Evolutionary conservation across 1,140 invertebrate species (phyloP), one percentile per base, ranked within the genome.

Genomic region (Drosophila baimaii): DNA sequence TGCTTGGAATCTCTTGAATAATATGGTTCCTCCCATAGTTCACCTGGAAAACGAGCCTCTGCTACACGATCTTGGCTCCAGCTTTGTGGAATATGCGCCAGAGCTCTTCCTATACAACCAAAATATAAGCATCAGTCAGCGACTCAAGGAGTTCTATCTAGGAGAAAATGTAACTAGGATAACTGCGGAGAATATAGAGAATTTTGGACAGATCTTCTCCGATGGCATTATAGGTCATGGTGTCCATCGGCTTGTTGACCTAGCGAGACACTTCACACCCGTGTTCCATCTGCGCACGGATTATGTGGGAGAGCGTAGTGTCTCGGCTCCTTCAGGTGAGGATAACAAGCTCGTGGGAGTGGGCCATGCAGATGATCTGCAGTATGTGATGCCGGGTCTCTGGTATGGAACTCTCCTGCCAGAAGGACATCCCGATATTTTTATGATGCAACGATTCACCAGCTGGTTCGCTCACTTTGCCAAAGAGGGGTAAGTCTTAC

Each of bases 311-410:
- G 39, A 79, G 13, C 29, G 71, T 0, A 81, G 73, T 13, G 0
- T 68, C 0, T 61, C 59, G 9, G 77, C 75, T 2, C 73, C 68
- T 0, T 27, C 61, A 17, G 41, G 23, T 5, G n/a, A 33, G 10
- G 25, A 76, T 0, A 39, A 71, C 0, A 21, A 43, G 3, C 72
- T 52, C 6, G 12, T 31, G 7, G 90, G 90, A 37, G 94, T 95
- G 2, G 93, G 93, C 27, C 95, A 95, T 86, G 94, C 93, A 1
- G 95, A 95, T 73, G 95, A 95, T 70, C 88, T 95, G 19, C 94
- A 94, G 43, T 95, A 94, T 77, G 70, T 95, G 0, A 94, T 95
- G 75, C 94, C 94, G 0, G 91, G 94, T n/a, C 81, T 91, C 4
- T 93, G 94, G 71, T 90, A 80, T 46, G 81, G 85, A 23, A 9